phyloP scores from a whole-genome alignment of 2,888 invertebrate species.

The Pristionchus exspectatus region DNA sequence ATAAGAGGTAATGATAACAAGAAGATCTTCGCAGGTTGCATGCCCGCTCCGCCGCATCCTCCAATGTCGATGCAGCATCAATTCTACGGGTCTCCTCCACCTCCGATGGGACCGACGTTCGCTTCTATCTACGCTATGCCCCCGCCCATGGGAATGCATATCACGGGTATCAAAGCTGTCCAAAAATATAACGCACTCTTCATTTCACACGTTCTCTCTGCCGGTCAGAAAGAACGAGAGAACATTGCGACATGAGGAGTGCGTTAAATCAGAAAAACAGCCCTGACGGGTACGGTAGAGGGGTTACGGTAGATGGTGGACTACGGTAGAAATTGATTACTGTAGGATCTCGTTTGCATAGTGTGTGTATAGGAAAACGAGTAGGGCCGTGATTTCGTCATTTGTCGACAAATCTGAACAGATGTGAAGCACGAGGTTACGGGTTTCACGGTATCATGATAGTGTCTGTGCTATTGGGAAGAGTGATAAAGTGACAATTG shows the following conservation, averaged over 20 bases:
- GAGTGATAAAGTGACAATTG: neutral
- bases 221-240: no score
- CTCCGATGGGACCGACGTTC: neutral
- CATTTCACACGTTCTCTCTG: no score
- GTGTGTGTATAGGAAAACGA: no score
- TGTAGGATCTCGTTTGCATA: no score
- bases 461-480: neutral
- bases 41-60: neutral
- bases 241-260: no score
- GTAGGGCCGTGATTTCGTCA: no score
- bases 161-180: no score
- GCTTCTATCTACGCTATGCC: neutral
- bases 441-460: neutral
- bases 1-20: no score
- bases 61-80: neutral
- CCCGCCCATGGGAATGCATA: neutral
- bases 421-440: neutral
- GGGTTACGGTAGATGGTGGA: neutral
- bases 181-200: no score
- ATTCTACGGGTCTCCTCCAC: neutral
- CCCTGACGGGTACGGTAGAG: neutral
- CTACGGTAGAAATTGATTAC: no score
- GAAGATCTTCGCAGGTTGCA: neutral
- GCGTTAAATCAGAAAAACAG: no score
- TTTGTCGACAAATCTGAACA: neutral